Evolutionary conservation across 2,888 invertebrate species (phyloP), one percentile per base, ranked within the genome.

Genomic region (Melikaiella ostensackeni): DNA sequence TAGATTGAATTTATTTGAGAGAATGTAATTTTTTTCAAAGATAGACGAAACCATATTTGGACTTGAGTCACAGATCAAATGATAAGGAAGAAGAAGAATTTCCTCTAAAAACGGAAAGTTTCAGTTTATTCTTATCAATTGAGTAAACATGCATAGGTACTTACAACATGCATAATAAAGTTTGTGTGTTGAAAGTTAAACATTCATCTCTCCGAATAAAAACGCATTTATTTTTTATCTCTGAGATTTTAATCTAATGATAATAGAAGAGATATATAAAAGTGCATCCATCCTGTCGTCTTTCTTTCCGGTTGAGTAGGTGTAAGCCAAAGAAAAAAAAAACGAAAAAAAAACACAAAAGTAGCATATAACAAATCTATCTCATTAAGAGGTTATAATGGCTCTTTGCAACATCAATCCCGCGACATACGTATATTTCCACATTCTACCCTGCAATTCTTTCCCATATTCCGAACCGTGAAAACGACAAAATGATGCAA

Each of bases 301-400:
- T 30, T 27, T 50, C 27, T 70, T 70, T 70, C 50, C 42, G 70
- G 70, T 50, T 70, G 70, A 70, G 70, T 50, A 21, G 42, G 70
- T 85, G 74, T 76, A 82, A 30, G 30, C 30, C 2, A 30, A 30
- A 30, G 4, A 4, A 30, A 30, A 30, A 30, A 30, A 30, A 30
- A n/a, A n/a, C n/a, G n/a, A n/a, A 80, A 80, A 66, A 50, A 70
- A 46, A 46, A 7, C 27, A 66, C 66, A 66, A 66, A n/a, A 70
- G 70, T 81, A 84, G 77, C 83, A 84, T 81, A 84, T 81, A 84
- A 83, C 84, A 86, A 86, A 86, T 88, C 86, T 85, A 85, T 88
- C 90, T 91, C 90, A 90, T 91, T 91, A 90, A 89, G 87, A 89
- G 88, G 85, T 88, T 86, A 85, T 87, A 88, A 88, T 89, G 85